Percentiles rank a stretch among this genome's conserved stretches.
phyloP scores from a whole-genome alignment of 2,113 vertebrate genomes.

The Bothrops jararaca region DNA sequence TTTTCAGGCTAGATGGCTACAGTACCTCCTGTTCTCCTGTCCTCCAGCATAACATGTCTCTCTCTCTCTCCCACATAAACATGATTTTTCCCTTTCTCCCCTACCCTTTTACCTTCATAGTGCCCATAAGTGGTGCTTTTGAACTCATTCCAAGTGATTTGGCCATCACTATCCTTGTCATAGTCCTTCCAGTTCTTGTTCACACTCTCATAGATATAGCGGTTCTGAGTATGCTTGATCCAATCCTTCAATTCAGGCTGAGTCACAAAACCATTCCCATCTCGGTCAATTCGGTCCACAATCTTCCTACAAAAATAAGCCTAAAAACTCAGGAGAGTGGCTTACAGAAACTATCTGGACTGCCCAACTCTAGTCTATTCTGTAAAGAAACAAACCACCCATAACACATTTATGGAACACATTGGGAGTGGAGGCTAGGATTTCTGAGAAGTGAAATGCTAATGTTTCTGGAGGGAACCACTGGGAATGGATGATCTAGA shows the following conservation, averaged over 20 bases:
- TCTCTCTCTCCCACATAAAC: neutral
- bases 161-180: slow-evolving; percentile 79
- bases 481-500: neutral
- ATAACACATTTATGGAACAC: neutral
- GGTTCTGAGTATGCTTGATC: slow-evolving; percentile 88
- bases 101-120: slow-evolving; percentile 70
- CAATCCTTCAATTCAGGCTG: slow-evolving; percentile 81
- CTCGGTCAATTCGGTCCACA: slow-evolving; percentile 84
- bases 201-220: slow-evolving; percentile 86
- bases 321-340: neutral
- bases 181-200: slow-evolving; percentile 89
- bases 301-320: slow-evolving; percentile 74
- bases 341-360: neutral
- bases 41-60: neutral
- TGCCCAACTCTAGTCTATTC: neutral
- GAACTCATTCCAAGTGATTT: slow-evolving; percentile 85
- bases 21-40: neutral
- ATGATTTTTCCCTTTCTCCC: neutral
- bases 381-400: neutral
- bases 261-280: slow-evolving; percentile 79
- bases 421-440: neutral
- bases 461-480: neutral
- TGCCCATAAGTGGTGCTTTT: slow-evolving; percentile 87
- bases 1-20: neutral
- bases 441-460: neutral